Base-by-base conservation (phyloP, 2,888 invertebrate genomes). In the Limnephilus lunatus region DNA sequence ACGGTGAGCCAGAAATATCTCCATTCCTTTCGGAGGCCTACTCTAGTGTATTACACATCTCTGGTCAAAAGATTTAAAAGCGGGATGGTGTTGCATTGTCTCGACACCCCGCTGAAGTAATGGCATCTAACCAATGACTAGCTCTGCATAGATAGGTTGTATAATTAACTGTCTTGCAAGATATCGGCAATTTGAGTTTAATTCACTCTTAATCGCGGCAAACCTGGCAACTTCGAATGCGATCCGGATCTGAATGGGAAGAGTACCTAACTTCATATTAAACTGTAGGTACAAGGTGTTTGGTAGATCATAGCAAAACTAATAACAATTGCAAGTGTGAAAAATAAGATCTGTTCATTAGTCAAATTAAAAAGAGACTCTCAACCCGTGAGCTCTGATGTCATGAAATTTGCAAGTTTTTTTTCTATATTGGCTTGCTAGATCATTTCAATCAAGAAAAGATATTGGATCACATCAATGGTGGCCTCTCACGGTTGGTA, bases 171-270 rank as follows among this genome's bases (percentile, higher is more conserved):
- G 83, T 83, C 35, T 83, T 35, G 83, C 32, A 39, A 32, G 83
- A 25, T 32, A 83, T 83, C n/a, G 83, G 83, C 83, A 32, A 39
- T 83, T 83, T 83, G 25, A 83, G 83, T 83, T 83, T 35, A 83
- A 83, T 83, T 83, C 83, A 25, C 25, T 39, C 83, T 83, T 83
- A 83, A 83, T 83, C 83, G 35, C 83, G 32, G 19, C 31, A 32
- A 82, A 32, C 35, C 2, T 35, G 25, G 35, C 32, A 39, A 83
- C 35, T 15, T 39, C n/a, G 83, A 83, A 83, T 39, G 83, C 83
- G 32, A 39, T 83, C 39, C 83, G 35, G 39, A 83, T 83, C 32
- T 83, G 35, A 83, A 39, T 39, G 35, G 83, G 83, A 83, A 83
- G 5, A 2, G 82, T 83, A 32, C 32, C 7, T 68, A 68, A 68